Percentiles rank a stretch among this genome's conserved stretches.
Evolutionary conservation across 2,797 vertebrate species (phyloP).

Genomic region (Microctenopoma stevenorrisi): DNA sequence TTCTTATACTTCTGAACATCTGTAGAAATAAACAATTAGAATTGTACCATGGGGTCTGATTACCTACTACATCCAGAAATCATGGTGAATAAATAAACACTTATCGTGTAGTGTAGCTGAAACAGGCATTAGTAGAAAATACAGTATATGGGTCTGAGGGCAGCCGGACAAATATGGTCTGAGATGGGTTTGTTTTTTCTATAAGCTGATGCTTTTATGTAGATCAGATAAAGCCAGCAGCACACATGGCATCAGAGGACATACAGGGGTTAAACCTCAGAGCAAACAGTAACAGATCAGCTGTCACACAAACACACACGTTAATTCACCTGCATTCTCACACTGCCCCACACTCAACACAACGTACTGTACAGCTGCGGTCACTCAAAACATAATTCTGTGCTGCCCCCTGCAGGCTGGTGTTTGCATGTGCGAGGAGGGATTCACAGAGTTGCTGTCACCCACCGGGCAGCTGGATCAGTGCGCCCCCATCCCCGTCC

Average conservation of each 20-base stretch:
- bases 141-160: no score
- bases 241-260: not conserved
- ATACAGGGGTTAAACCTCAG: not conserved
- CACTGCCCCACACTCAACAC: no score
- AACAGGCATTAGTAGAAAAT: no score
- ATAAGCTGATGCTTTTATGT: constrained; percentile 31
- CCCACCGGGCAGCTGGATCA: constrained; percentile 90
- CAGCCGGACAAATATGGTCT: not conserved
- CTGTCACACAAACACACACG: not conserved
- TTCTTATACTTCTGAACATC: no score
- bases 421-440: constrained; percentile 92
- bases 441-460: constrained; percentile 94
- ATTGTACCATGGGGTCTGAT: no score
- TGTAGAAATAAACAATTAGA: not conserved
- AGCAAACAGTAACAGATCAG: not conserved
- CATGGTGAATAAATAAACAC: no score
- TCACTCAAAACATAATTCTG: constrained; percentile 19
- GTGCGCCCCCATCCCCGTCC: constrained; percentile 92
- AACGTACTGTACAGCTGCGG: not conserved
- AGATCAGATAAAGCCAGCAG: constrained; percentile 9
- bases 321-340: not conserved
- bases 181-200: constrained; percentile 1
- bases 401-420: constrained; percentile 86
- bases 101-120: no score
- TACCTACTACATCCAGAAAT: no score